Evolutionary conservation across 2,888 invertebrate genomes (phyloP), one percentile per base, ranked within the genome.

Genomic region (Mimumesa dahlbomi): DNA sequence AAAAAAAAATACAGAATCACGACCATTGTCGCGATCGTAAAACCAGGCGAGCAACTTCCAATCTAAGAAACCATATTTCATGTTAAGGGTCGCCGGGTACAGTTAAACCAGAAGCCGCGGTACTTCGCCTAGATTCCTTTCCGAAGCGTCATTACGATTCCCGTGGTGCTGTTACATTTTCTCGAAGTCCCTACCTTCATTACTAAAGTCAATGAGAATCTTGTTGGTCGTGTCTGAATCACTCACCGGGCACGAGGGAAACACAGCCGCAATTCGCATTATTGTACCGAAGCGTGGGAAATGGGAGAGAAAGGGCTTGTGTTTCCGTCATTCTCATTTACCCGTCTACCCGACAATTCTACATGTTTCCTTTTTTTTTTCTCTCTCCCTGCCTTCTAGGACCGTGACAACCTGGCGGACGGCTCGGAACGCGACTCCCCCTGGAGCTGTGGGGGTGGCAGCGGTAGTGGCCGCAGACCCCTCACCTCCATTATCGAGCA

Each of bases 391-490:
- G 16, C 29, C 16, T 63, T 81, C 31, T 71, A 87, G 87, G 83
- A 84, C 74, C 74, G 84, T 82, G 83, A 85, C 88, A 88, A 85
- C 85, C 88, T 89, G 89, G 88, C 88, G 88, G 83, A 89, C 85
- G 77, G 84, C 79, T 84, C 83, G 78, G 85, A 88, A 72, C 85
- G 82, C 63, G 84, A 86, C 77, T 82, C 85, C 83, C 83, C 85
- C 82, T 84, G 87, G 85, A 84, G 86, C 78, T 84, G 82, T 75
- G 84, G 86, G 82, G 85, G 86, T 82, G 83, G 85, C 71, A 81
- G 84, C 82, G 82, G 82, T 75, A 78, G 73, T 65, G 85, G 87
- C 79, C 88, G 88, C 57, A 85, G 84, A 81, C 86, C 85, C 64
- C 86, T 88, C 66, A 85, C 83, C 77, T 87, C 88, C 80, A 89